Conservation (phyloP, 2,888 invertebrate genomes). For the Epinotia bilunana region DNA sequence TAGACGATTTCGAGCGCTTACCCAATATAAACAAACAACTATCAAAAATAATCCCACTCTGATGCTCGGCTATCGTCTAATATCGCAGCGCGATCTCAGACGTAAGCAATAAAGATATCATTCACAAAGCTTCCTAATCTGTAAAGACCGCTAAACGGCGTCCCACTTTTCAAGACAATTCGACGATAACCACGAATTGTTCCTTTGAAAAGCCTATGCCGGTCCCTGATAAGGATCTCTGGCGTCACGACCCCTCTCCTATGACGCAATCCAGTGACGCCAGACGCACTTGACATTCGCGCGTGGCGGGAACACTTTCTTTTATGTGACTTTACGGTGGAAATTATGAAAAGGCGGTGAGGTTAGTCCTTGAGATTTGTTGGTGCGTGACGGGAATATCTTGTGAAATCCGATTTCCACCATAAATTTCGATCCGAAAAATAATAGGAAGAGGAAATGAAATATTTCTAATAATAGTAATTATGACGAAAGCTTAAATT, state of each 20-base stretch:
- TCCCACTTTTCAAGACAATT: background rate
- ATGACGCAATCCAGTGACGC: slow-evolving; percentile 12
- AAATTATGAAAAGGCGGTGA: background rate
- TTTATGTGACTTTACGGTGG: slow-evolving; percentile 25
- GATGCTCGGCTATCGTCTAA: background rate
- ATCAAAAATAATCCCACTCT: too few species aligned
- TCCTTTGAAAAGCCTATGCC: slow-evolving; percentile 12
- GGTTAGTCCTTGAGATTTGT: slow-evolving; percentile 14
- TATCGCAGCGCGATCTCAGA: background rate
- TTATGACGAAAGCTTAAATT: too few species aligned
- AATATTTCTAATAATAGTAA: too few species aligned
- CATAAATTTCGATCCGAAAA: too few species aligned
- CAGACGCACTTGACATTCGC: slow-evolving; percentile 35
- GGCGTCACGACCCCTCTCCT: slow-evolving; percentile 25
- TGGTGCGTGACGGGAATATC: background rate
- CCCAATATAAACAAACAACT: too few species aligned
- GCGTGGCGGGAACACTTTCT: slow-evolving; percentile 16
- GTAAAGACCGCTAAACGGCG: background rate
- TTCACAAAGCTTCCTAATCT: background rate
- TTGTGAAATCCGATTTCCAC: background rate
- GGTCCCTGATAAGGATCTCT: slow-evolving; percentile 28
- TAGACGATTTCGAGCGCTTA: too few species aligned
- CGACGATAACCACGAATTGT: background rate
- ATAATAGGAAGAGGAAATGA: too few species aligned
- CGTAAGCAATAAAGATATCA: background rate